These are phyloP conservation scores for Metaphire vulgaris DNA, from an alignment of 1,140 invertebrate genomes.

Conservation along the genomic window DNA sequence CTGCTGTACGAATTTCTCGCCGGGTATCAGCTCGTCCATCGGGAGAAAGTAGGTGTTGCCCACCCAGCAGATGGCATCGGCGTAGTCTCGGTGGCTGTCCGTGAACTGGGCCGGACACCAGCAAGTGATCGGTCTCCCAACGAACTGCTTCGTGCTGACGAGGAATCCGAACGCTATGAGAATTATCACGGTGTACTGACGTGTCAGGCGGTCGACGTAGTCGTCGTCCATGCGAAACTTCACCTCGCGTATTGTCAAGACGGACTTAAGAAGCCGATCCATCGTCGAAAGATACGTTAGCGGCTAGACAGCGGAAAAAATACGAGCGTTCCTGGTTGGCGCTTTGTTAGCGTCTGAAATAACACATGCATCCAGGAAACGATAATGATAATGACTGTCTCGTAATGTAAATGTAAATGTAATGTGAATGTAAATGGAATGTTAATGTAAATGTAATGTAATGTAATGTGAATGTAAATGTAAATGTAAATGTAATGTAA, in stretches of 20 bases:
- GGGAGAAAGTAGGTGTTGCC: slow-evolving; percentile 54
- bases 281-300: too few relatives aligned
- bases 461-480: too few relatives aligned
- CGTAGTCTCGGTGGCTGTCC: slow-evolving; percentile 37
- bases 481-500: too few relatives aligned
- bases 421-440: too few relatives aligned
- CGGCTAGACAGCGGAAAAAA: too few relatives aligned
- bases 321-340: too few relatives aligned
- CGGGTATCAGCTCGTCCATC: slow-evolving; percentile 51
- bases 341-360: too few relatives aligned
- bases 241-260: slow-evolving; percentile 28
- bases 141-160: slow-evolving; percentile 53
- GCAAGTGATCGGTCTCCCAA: slow-evolving; percentile 54
- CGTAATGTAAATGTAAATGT: too few relatives aligned
- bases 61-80: slow-evolving; percentile 52
- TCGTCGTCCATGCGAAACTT: slow-evolving; percentile 51
- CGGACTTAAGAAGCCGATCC: slow-evolving; percentile 32
- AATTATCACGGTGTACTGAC: slow-evolving; percentile 53
- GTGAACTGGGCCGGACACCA: slow-evolving; percentile 44
- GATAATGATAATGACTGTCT: too few relatives aligned
- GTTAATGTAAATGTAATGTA: too few relatives aligned
- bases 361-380: too few relatives aligned
- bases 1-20: slow-evolving; percentile 15
- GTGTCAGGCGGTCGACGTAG: slow-evolving; percentile 55
- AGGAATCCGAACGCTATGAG: slow-evolving; percentile 52